phyloP scores from a whole-genome alignment of 2,797 vertebrate species.

The Sebastes steindachneri region DNA sequence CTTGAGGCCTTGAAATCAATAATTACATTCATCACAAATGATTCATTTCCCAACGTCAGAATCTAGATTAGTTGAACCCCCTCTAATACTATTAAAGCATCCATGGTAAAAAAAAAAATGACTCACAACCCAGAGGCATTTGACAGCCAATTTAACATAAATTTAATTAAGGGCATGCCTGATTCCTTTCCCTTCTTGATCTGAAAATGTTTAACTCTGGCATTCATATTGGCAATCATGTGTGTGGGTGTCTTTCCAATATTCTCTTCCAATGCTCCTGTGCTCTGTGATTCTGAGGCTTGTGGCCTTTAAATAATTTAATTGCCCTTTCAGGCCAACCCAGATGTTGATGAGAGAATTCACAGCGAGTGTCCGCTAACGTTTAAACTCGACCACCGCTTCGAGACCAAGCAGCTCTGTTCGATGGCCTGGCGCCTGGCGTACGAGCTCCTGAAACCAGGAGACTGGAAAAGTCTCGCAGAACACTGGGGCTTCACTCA shows the following conservation, averaged over 20 bases:
- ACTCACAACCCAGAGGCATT: slow-evolving; percentile 32
- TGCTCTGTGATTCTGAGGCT: slow-evolving; percentile 41
- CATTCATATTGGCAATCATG: slow-evolving; percentile 59
- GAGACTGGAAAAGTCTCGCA: slow-evolving; percentile 90
- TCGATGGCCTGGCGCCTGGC: slow-evolving; percentile 87
- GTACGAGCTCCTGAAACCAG: slow-evolving; percentile 84
- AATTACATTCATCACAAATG: slow-evolving; percentile 47
- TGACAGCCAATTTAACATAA: slow-evolving; percentile 50
- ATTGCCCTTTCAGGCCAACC: slow-evolving; percentile 84
- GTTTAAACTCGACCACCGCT: slow-evolving; percentile 92
- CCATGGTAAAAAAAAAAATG: slow-evolving; percentile 2
- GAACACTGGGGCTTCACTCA: slow-evolving; percentile 86
- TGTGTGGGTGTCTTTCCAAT: slow-evolving; percentile 41
- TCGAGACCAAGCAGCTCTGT: slow-evolving; percentile 85
- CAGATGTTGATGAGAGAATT: slow-evolving; percentile 64
- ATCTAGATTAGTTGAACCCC: slow-evolving; percentile 28
- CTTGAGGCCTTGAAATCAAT: slow-evolving; percentile 34
- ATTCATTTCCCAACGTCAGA: slow-evolving; percentile 41
- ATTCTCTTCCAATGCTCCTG: slow-evolving; percentile 19
- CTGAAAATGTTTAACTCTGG: slow-evolving; percentile 33
- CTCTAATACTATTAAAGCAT: slow-evolving; percentile 45
- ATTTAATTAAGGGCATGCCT: slow-evolving; percentile 48
- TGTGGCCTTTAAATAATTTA: slow-evolving; percentile 79
- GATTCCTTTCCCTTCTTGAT: slow-evolving; percentile 30
- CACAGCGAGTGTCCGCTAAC: slow-evolving; percentile 78